phyloP scores from a whole-genome alignment of 2,888 invertebrate species.

The Ditylenchus weischeri region DNA sequence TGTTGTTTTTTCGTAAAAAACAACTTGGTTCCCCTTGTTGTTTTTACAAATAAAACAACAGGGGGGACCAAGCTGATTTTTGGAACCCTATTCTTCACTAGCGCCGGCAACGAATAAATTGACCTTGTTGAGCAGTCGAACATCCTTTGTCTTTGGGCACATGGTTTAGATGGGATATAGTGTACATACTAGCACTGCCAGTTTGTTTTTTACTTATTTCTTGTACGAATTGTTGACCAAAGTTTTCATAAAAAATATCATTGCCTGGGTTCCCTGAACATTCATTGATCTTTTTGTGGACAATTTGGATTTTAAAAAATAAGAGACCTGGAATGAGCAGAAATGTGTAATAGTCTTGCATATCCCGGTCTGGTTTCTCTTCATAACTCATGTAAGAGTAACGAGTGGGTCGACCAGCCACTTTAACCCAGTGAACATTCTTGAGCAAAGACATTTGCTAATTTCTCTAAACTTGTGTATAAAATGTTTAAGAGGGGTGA shows the following conservation, averaged over 20 bases:
- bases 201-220: conserved; percentile 18
- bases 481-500: too few species aligned
- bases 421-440: conserved; percentile 20
- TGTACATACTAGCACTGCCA: conserved; percentile 19
- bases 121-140: not conserved
- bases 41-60: too few species aligned
- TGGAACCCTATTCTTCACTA: too few species aligned
- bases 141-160: conserved; percentile 24
- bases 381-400: conserved; percentile 40
- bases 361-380: conserved; percentile 15
- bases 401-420: conserved; percentile 47
- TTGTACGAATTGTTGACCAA: conserved; percentile 39
- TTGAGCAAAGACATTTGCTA: not conserved
- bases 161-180: conserved; percentile 50
- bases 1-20: too few species aligned
- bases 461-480: too few species aligned
- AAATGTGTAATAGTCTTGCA: conserved; percentile 1
- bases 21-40: too few species aligned
- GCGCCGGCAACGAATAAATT: too few species aligned
- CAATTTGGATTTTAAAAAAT: too few species aligned
- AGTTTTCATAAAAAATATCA: conserved; percentile 51
- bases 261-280: conserved; percentile 50
- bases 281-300: not conserved
- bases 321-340: not conserved
- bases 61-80: too few species aligned